Base-by-base conservation (phyloP, 2,113 vertebrate genomes). In the Neomonachus schauinslandi region DNA sequence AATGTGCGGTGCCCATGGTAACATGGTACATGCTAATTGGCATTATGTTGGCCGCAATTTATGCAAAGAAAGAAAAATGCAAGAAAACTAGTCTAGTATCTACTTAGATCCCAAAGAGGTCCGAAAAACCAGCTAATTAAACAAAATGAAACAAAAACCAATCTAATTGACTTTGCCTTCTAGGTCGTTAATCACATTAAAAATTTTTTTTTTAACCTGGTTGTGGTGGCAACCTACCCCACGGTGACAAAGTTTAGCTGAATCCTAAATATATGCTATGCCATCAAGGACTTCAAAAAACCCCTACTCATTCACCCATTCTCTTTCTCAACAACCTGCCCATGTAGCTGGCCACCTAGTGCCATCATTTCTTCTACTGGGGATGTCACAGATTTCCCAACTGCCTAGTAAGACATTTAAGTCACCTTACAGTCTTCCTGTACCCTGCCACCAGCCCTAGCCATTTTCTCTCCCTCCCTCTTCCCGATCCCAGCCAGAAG, bases 1-100 rank as follows among this genome's bases (percentile, higher is more conserved):
- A 83, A 63, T 4, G 0, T 36, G 9, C 16, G 36, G 18, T 74
- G 74, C 46, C 53, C 81, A 61, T 82, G 65, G 31, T 80, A 94
- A 57, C 79, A 77, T 8, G 7, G 39, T 85, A 69, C n/a, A n/a
- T 94, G 13, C 89, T 96, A 96, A 87, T 33, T 85, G 63, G n/a
- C 26, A 84, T 69, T 87, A 82, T 39, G 55, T 87, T 74, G 74
- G 80, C 69, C 83, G 4, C 61, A 57, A 84, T 16, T 86, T 83
- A n/a, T 42, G 55, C 13, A 22, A 92, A 97, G 26, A 86, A 87
- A 83, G 49, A 69, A 82, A 82, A 95, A 86, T 67, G 15, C 31
- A 89, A 83, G 28, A 91, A 93, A 94, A 24, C 31, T 81, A 49
- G 12, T 77, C 92, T 85, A 72, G 4, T 61, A 71, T 93, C 16